A percentile compares a stretch with the other conserved stretches of the same genome.
Evolutionary conservation across 2,797 vertebrate genomes (phyloP).

Genomic region (Lagodon rhomboides): DNA sequence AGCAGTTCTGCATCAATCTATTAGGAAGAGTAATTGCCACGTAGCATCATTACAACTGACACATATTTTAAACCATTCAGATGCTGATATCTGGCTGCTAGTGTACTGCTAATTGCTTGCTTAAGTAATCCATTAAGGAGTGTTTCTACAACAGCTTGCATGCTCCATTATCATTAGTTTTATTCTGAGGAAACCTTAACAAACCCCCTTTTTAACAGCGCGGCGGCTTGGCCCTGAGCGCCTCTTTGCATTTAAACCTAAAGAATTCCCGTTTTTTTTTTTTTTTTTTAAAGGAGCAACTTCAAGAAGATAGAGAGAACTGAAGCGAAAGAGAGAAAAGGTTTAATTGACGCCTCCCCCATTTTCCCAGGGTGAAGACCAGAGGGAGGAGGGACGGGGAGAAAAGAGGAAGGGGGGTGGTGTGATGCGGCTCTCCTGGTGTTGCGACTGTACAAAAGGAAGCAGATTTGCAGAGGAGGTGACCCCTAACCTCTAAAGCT

Average conservation of each 20-base stretch:
- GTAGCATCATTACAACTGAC: conserved; percentile 59
- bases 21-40: conserved; percentile 62
- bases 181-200: conserved; percentile 76
- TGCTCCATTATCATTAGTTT: conserved; percentile 80
- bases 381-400: conserved; percentile 82
- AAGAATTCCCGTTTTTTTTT: conserved; percentile 71
- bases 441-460: conserved; percentile 97
- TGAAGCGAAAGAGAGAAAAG: conserved; percentile 79
- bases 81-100: conserved; percentile 73
- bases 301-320: conserved; percentile 75
- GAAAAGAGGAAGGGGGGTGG: conserved; percentile 73
- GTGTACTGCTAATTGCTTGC: conserved; percentile 79
- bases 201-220: conserved; percentile 68
- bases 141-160: conserved; percentile 78
- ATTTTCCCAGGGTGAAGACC: conserved; percentile 93
- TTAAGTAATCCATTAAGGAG: conserved; percentile 79
- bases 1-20: conserved; percentile 55
- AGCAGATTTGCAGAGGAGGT: conserved; percentile 95
- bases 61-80: conserved; percentile 68
- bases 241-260: conserved; percentile 89
- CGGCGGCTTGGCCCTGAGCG: conserved; percentile 65
- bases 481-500: conserved; percentile 92
- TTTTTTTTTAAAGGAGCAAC: conserved; percentile 63
- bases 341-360: conserved; percentile 91
- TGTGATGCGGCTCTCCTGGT: conserved; percentile 88